Evolutionary conservation across 2,888 invertebrate genomes (phyloP).

Genomic region (Arenicola marina): DNA sequence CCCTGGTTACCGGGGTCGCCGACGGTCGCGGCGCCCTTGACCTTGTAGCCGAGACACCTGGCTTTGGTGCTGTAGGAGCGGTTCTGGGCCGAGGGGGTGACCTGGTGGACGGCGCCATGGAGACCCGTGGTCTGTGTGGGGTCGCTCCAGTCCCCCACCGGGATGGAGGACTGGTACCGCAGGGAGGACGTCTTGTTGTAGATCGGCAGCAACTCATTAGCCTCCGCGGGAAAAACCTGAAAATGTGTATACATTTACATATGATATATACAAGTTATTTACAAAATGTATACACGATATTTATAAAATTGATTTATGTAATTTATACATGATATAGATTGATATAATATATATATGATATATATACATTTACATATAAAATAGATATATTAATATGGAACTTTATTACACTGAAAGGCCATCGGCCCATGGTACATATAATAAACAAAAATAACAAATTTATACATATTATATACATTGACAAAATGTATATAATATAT

Average conservation of each 20-base stretch:
- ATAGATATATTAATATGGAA: background rate
- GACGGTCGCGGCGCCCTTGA: too few relatives aligned
- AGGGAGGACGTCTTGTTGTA: constrained; percentile 94
- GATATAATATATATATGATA: background rate
- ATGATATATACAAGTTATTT: background rate
- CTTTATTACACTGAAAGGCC: too few relatives aligned
- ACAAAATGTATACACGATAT: background rate
- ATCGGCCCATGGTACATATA: too few relatives aligned
- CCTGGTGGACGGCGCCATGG: constrained; percentile 1
- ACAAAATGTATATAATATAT: too few relatives aligned
- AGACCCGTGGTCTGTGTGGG: background rate
- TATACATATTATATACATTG: too few relatives aligned
- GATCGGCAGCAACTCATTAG: constrained; percentile 93
- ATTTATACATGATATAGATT: background rate
- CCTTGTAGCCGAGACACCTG: too few relatives aligned
- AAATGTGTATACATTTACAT: background rate
- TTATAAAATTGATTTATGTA: background rate
- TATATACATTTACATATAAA: background rate
- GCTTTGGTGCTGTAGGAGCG: too few relatives aligned
- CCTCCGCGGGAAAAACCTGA: constrained; percentile 92
- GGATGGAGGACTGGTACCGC: constrained; percentile 78
- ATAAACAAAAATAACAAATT: too few relatives aligned
- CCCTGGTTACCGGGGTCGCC: too few relatives aligned
- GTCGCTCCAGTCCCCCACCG: constrained; percentile 82
- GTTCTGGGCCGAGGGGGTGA: too few relatives aligned